Evolutionary conservation across 1,140 invertebrate species (phyloP).

Genomic region (Dolichoris vasculosae): DNA sequence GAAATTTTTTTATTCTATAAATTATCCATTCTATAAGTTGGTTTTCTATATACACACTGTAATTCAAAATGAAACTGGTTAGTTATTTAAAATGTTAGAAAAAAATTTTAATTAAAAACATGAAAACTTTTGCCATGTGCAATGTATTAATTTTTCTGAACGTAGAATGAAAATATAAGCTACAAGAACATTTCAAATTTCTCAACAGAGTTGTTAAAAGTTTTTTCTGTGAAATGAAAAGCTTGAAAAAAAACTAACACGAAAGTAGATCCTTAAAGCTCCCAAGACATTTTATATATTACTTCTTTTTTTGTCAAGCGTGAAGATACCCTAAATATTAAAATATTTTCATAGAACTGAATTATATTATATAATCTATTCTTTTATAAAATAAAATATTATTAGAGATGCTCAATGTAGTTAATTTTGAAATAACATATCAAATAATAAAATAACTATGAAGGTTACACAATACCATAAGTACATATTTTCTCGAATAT

Average conservation of each 20-base stretch:
- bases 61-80: background rate
- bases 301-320: background rate
- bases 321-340: slow-evolving; percentile 20
- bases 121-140: background rate
- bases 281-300: slow-evolving; percentile 30
- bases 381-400: background rate
- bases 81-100: background rate
- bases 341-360: slow-evolving; percentile 24
- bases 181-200: slow-evolving; percentile 32
- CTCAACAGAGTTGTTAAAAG: slow-evolving; percentile 33
- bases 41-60: background rate
- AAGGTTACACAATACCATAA: no score
- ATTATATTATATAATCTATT: background rate
- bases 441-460: no score
- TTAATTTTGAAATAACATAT: background rate
- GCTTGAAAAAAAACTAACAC: background rate
- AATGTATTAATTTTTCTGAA: slow-evolving; percentile 11
- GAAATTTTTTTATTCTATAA: no score
- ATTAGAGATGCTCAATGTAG: background rate
- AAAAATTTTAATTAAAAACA: slow-evolving; percentile 15
- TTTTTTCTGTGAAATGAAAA: slow-evolving; percentile 3
- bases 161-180: background rate
- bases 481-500: no score
- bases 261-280: slow-evolving; percentile 16
- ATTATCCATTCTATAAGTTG: background rate